Evolutionary conservation across 2,797 vertebrate genomes (phyloP), one percentile per base, ranked within the genome.

Genomic region (Glyptemys insculpta): DNA sequence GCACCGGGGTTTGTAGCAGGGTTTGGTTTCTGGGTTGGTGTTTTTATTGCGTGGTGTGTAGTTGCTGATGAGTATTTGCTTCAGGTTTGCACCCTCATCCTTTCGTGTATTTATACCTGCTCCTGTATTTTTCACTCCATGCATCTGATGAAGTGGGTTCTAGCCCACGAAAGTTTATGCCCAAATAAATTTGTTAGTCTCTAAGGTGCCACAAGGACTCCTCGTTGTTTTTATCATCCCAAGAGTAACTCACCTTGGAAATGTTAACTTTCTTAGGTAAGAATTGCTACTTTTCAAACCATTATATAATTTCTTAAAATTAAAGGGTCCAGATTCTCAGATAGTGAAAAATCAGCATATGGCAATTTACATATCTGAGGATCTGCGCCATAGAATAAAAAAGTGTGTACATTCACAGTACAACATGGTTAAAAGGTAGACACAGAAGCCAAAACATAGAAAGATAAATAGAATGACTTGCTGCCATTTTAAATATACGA

Each of bases 331-430:
- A 10, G 19, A 72, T 37, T 41, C 65, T 72, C 9, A 72, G n/a
- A 72, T 21, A 54, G 21, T 54, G 53, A 54, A 54, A 54, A 54
- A 54, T 54, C 21, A 54, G 53, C 53, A 54, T 54, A 25, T 54
- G 54, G 9, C 54, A 54, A 25, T 31, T 21, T 11, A 2, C 8
- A 23, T 59, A 15, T 72, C 34, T 62, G 14, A 90, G 62, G 79
- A 88, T 1, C 8, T 41, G 16, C 65, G 31, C 1, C 2, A 49
- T 81, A 83, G 54, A 49, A 82, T 87, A 83, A 37, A 53, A 79
- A 81, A 62, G 0, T 0, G 0, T 49, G 23, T 83, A 34, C 3
- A 18, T 44, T 44, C 25, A 47, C 41, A 29, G 25, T 76, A 47
- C 25, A 76, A 29, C 19, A 72, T 76, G 72, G 12, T 47, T 47